phyloP scores from a whole-genome alignment of 2,888 invertebrate species.

The Cosmia trapezina region DNA sequence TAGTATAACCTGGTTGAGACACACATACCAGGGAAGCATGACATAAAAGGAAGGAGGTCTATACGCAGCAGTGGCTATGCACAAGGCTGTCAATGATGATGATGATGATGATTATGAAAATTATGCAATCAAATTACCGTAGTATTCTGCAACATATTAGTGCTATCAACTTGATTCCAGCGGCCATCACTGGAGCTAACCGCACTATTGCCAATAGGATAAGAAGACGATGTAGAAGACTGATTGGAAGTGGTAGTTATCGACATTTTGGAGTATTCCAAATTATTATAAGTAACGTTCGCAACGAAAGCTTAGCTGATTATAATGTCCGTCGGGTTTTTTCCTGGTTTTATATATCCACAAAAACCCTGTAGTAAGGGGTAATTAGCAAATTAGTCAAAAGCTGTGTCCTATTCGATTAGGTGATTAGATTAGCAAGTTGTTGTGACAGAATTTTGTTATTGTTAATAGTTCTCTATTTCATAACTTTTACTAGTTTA shows the following conservation, averaged over 20 bases:
- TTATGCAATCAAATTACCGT: slow-evolving; percentile 66
- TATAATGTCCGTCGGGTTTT: slow-evolving; percentile 69
- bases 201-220: slow-evolving; percentile 36
- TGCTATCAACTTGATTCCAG: slow-evolving; percentile 65
- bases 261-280: slow-evolving; percentile 55
- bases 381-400: slow-evolving; percentile 70
- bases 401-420: slow-evolving; percentile 56
- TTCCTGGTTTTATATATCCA: slow-evolving; percentile 75
- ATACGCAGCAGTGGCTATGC: not conserved
- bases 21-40: not conserved
- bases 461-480: not conserved
- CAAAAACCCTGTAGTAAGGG: slow-evolving; percentile 58
- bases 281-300: slow-evolving; percentile 59
- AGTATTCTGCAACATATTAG: slow-evolving; percentile 55
- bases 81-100: not conserved
- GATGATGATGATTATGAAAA: not conserved
- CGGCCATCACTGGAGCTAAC: slow-evolving; percentile 63
- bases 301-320: slow-evolving; percentile 69
- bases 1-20: not conserved
- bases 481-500: not conserved
- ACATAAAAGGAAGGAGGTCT: not conserved
- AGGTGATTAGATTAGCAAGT: slow-evolving; percentile 68
- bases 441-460: slow-evolving; percentile 51
- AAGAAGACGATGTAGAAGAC: slow-evolving; percentile 35
- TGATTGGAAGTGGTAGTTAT: slow-evolving; percentile 52